phyloP scores from a whole-genome alignment of 2,797 vertebrate genomes.

The Sandelia bainsii region DNA sequence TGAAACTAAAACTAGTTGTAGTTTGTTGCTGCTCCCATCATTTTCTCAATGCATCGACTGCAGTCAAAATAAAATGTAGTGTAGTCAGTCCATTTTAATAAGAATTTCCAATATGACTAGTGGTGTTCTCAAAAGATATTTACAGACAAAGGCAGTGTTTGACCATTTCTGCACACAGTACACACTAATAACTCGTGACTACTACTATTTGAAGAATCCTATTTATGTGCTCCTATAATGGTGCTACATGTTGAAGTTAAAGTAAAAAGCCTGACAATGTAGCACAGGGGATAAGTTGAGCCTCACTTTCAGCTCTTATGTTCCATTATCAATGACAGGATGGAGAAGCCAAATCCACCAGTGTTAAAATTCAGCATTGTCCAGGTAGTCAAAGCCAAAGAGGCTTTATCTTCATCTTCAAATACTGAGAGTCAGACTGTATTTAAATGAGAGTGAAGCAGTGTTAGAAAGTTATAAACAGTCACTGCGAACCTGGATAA shows the following conservation, averaged over 20 bases:
- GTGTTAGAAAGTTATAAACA: neutral
- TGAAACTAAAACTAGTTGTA: too few species aligned
- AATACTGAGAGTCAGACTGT: slow-evolving; percentile 3
- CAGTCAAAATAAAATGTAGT: too few species aligned
- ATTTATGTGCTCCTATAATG: slow-evolving; percentile 21
- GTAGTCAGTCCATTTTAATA: too few species aligned
- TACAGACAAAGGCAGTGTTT: neutral
- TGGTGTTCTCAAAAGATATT: too few species aligned
- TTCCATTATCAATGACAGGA: slow-evolving; percentile 42
- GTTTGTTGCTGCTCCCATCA: too few species aligned
- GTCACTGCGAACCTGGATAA: neutral
- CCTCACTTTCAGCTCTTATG: slow-evolving; percentile 40
- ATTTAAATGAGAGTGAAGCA: slow-evolving; percentile 4
- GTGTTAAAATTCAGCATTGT: slow-evolving; percentile 7
- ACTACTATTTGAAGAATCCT: neutral
- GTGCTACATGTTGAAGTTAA: slow-evolving; percentile 14
- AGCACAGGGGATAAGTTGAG: slow-evolving; percentile 21
- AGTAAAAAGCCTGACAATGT: slow-evolving; percentile 28
- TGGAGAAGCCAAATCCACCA: slow-evolving; percentile 12
- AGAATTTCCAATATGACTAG: too few species aligned
- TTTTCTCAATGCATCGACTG: too few species aligned
- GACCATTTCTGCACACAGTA: slow-evolving; percentile 1
- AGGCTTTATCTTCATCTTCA: neutral
- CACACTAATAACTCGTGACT: neutral
- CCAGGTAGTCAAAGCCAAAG: slow-evolving; percentile 6